Conservation (phyloP, 2,113 vertebrate genomes). For the Callospermophilus lateralis region DNA sequence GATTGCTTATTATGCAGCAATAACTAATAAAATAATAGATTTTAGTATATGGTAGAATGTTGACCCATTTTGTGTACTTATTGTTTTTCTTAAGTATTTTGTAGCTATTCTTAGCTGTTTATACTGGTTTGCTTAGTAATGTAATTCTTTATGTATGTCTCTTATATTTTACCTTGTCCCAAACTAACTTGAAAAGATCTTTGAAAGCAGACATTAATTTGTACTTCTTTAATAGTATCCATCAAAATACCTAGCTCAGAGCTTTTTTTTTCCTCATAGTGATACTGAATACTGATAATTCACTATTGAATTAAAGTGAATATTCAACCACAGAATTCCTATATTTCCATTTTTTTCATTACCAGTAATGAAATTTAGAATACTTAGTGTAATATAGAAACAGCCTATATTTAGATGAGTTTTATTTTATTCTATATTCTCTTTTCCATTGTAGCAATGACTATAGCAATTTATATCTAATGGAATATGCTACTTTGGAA, state of each 20-base stretch:
- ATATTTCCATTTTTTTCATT: slow-evolving; percentile 29
- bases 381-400: not conserved
- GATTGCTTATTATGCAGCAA: not conserved
- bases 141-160: not conserved
- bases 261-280: not conserved
- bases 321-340: not conserved
- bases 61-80: not conserved
- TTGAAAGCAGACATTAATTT: slow-evolving; percentile 6
- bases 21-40: not conserved
- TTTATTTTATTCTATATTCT: slow-evolving; percentile 23
- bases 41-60: not conserved
- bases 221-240: not conserved
- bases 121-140: slow-evolving; percentile 12
- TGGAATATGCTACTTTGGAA: not conserved
- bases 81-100: slow-evolving; percentile 26
- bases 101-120: not conserved
- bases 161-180: not conserved
- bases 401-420: not conserved
- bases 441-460: not conserved
- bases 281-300: not conserved
- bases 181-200: slow-evolving; percentile 28
- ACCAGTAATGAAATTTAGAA: slow-evolving; percentile 24
- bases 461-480: not conserved
- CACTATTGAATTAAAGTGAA: slow-evolving; percentile 30
- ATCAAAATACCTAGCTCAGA: slow-evolving; percentile 21